Evolutionary conservation across 2,888 invertebrate genomes (phyloP).

Genomic region (Charanyca ferruginea): DNA sequence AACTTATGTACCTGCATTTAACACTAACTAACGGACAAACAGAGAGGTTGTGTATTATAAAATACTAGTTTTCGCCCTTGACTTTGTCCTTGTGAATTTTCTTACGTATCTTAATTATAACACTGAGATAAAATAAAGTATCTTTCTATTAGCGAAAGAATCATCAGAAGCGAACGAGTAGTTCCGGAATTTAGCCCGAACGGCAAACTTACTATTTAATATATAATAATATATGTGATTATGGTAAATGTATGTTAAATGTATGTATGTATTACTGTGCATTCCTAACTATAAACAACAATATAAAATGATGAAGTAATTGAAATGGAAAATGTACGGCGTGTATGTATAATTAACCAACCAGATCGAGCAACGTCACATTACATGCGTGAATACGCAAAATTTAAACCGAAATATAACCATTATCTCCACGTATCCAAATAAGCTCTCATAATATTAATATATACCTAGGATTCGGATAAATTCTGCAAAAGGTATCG

Average conservation of each 20-base stretch:
- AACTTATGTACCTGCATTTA: too few species aligned
- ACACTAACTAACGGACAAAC: not conserved
- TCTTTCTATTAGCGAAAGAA: too few species aligned
- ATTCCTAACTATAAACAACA: not conserved
- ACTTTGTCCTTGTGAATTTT: too few species aligned
- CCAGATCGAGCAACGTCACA: slow-evolving; percentile 15
- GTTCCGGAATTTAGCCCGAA: too few species aligned
- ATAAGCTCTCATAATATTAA: slow-evolving; percentile 49
- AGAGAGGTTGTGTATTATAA: too few species aligned
- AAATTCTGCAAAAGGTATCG: slow-evolving; percentile 71
- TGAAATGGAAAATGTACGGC: not conserved
- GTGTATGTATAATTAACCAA: not conserved
- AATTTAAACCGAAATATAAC: slow-evolving; percentile 41
- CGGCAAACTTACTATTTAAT: too few species aligned
- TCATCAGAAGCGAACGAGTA: too few species aligned
- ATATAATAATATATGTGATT: too few species aligned
- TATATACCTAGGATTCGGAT: slow-evolving; percentile 41
- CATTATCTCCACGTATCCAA: slow-evolving; percentile 26
- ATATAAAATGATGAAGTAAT: not conserved
- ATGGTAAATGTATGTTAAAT: not conserved
- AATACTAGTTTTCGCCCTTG: too few species aligned
- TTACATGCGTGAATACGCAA: slow-evolving; percentile 21
- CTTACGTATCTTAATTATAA: too few species aligned
- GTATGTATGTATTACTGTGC: not conserved
- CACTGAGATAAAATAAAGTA: too few species aligned